A percentile compares a stretch with the other conserved stretches of the same genome.
Conservation (phyloP, 2,797 vertebrate genomes). For the Argentina silus region DNA sequence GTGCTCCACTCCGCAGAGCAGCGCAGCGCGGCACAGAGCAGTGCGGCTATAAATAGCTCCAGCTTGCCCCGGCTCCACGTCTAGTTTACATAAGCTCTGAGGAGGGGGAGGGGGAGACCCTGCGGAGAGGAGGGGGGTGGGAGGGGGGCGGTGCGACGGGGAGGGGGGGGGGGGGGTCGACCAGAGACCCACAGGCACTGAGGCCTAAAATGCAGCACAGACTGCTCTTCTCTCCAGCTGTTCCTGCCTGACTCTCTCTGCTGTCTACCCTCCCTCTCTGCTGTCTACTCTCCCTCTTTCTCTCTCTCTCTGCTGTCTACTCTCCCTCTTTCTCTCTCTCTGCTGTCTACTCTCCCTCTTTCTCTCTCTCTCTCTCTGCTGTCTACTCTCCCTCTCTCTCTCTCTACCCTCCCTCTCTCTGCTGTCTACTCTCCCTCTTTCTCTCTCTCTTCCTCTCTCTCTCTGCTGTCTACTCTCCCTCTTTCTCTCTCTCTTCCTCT, state of each 20-base stretch:
- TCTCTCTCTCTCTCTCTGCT: neutral
- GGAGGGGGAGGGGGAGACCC: slow-evolving; percentile 66
- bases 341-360: neutral
- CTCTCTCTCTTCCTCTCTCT: too few species aligned
- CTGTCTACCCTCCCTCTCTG: neutral
- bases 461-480: too few species aligned
- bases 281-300: neutral
- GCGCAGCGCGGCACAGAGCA: slow-evolving; percentile 62
- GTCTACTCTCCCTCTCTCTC: too few species aligned
- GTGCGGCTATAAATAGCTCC: slow-evolving; percentile 77
- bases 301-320: neutral
- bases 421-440: too few species aligned
- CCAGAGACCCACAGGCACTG: neutral
- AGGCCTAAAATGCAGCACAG: neutral
- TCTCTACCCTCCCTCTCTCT: too few species aligned
- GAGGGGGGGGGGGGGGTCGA: slow-evolving; percentile 6
- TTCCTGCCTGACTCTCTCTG: neutral
- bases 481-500: too few species aligned
- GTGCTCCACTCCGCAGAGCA: slow-evolving; percentile 1
- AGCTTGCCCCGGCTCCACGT: slow-evolving; percentile 75
- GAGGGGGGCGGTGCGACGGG: slow-evolving; percentile 52
- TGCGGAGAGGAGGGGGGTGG: slow-evolving; percentile 58
- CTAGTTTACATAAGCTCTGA: slow-evolving; percentile 78
- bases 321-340: neutral
- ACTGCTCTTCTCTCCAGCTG: slow-evolving; percentile 13